phyloP scores from a whole-genome alignment of 1,140 invertebrate species.

The Cydia fagiglandana region DNA sequence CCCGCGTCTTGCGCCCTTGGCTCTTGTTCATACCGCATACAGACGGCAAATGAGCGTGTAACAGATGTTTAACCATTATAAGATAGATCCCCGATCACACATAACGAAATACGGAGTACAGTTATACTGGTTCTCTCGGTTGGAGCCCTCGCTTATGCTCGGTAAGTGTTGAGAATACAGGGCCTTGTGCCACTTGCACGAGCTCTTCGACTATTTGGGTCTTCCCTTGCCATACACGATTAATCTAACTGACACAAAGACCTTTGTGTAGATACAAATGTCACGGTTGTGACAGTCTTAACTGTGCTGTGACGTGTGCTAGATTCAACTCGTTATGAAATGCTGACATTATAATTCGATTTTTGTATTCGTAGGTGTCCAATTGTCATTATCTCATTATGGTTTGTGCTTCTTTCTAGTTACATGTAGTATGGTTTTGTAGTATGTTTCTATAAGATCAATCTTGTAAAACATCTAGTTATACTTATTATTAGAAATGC shows the following conservation, averaged over 20 bases:
- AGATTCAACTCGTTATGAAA: constrained; percentile 18
- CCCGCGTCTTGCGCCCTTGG: not conserved
- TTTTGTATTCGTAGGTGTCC: not conserved
- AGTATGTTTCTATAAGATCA: no score
- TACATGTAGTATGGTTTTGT: no score
- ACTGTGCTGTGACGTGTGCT: constrained; percentile 26
- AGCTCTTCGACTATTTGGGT: constrained; percentile 7
- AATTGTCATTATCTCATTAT: no score
- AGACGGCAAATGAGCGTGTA: not conserved
- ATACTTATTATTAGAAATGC: no score
- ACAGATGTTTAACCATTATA: not conserved
- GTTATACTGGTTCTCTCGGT: not conserved
- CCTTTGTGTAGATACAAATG: constrained; percentile 27
- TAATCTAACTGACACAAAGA: constrained; percentile 25
- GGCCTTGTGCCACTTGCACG: constrained; percentile 19
- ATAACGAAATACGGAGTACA: not conserved
- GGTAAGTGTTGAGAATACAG: not conserved
- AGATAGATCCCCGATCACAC: no score
- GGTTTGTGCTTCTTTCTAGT: no score
- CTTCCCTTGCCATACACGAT: constrained; percentile 25
- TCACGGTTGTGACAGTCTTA: not conserved
- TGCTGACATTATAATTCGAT: constrained; percentile 1
- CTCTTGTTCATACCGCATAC: not conserved
- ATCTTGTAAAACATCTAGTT: no score
- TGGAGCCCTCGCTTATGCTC: not conserved